A percentile compares a stretch with the other conserved stretches of the same genome.
phyloP scores from a whole-genome alignment of 2,888 invertebrate species.

The Eupeodes latifasciatus region DNA sequence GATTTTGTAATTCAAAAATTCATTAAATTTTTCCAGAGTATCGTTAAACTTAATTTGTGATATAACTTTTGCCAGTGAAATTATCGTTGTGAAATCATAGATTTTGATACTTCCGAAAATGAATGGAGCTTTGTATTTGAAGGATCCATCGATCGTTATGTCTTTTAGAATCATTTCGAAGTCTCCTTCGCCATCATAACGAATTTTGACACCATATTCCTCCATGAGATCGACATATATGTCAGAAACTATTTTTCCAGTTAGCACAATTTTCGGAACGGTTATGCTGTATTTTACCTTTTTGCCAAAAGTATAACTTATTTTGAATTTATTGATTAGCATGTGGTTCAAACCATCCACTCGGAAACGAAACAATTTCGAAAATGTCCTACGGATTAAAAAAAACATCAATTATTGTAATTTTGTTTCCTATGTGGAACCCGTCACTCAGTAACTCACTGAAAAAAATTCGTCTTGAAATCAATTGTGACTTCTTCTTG shows the following conservation, averaged over 20 bases:
- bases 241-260: slow-evolving; percentile 49
- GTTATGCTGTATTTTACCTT: slow-evolving; percentile 80
- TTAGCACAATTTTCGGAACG: slow-evolving; percentile 77
- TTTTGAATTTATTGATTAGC: slow-evolving; percentile 80
- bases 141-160: slow-evolving; percentile 80
- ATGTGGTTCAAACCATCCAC: slow-evolving; percentile 81
- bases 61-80: slow-evolving; percentile 79
- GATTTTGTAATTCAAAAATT: slow-evolving; percentile 79
- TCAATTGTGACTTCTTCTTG: slow-evolving; percentile 35
- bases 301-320: slow-evolving; percentile 80
- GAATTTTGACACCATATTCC: slow-evolving; percentile 79
- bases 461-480: slow-evolving; percentile 28
- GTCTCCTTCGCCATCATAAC: slow-evolving; percentile 80
- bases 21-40: slow-evolving; percentile 78
- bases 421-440: too few relatives aligned
- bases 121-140: slow-evolving; percentile 82
- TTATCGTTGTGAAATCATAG: slow-evolving; percentile 79
- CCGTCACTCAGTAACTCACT: slow-evolving; percentile 26
- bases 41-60: slow-evolving; percentile 81
- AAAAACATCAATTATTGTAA: not conserved
- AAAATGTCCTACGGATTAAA: not conserved
- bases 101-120: slow-evolving; percentile 81
- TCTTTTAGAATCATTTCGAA: slow-evolving; percentile 79
- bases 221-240: slow-evolving; percentile 78
- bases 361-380: slow-evolving; percentile 80